Evolutionary conservation across 2,113 vertebrate species (phyloP).

Genomic region (Takifugu bimaculatus): DNA sequence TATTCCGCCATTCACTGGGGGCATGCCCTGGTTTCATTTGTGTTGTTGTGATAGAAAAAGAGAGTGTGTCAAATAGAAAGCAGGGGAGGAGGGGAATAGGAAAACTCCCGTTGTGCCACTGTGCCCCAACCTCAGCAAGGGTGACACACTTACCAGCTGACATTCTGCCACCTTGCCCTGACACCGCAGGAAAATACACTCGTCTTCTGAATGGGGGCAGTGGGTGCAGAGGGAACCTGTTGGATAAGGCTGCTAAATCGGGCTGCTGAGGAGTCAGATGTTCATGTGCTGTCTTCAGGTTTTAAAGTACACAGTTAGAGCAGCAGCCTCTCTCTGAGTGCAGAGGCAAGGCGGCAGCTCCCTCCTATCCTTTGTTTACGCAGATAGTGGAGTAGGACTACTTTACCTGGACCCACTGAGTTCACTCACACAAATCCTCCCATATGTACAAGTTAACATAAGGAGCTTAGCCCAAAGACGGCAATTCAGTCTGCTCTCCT

Average conservation of each 20-base stretch:
- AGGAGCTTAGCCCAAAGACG: slow-evolving; percentile 75
- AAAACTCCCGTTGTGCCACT: slow-evolving; percentile 63
- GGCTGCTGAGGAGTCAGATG: slow-evolving; percentile 52
- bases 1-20: slow-evolving; percentile 74
- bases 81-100: slow-evolving; percentile 56
- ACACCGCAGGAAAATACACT: slow-evolving; percentile 56
- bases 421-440: slow-evolving; percentile 72
- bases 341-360: slow-evolving; percentile 45
- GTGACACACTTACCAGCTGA: slow-evolving; percentile 74
- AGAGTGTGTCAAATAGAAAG: slow-evolving; percentile 23
- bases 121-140: slow-evolving; percentile 61
- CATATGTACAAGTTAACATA: slow-evolving; percentile 73
- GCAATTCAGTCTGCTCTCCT: slow-evolving; percentile 64
- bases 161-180: slow-evolving; percentile 65
- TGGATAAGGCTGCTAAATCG: slow-evolving; percentile 62
- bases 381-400: slow-evolving; percentile 62
- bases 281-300: slow-evolving; percentile 58
- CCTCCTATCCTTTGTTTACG: slow-evolving; percentile 72
- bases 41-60: slow-evolving; percentile 57
- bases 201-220: slow-evolving; percentile 53
- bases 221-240: slow-evolving; percentile 56
- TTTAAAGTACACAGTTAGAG: slow-evolving; percentile 53
- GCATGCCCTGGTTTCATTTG: slow-evolving; percentile 77
- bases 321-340: slow-evolving; percentile 49
- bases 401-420: slow-evolving; percentile 70